These are phyloP conservation scores for Melinaea menophilus DNA, from an alignment of 2,888 invertebrate species.

Conservation along the genomic window DNA sequence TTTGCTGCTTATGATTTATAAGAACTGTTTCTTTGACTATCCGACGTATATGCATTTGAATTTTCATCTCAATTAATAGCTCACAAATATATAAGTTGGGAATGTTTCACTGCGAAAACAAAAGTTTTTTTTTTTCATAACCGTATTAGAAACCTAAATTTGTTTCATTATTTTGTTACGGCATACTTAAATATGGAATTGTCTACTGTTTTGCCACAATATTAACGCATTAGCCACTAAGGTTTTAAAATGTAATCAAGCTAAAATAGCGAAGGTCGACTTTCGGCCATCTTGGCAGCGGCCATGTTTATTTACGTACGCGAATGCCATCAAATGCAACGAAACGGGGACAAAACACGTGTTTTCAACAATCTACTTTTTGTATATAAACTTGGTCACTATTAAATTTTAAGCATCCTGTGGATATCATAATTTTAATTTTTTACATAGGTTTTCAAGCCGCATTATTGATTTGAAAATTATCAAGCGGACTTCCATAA, in stretches of 20 bases:
- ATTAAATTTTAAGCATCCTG: too few relatives aligned
- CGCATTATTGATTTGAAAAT: too few relatives aligned
- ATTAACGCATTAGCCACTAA: constrained; percentile 20
- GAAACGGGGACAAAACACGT: constrained; percentile 31
- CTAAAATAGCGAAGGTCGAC: constrained; percentile 74
- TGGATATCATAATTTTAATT: too few relatives aligned
- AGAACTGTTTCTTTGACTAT: constrained; percentile 33
- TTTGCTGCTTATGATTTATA: constrained; percentile 58
- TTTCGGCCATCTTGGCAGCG: constrained; percentile 71
- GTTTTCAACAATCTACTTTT: constrained; percentile 23
- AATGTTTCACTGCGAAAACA: too few relatives aligned
- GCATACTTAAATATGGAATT: neutral
- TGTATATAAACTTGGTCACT: neutral
- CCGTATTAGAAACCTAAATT: neutral
- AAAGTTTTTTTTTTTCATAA: neutral
- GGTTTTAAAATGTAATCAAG: constrained; percentile 44
- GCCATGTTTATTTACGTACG: constrained; percentile 73
- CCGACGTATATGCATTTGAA: constrained; percentile 18
- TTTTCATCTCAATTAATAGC: neutral
- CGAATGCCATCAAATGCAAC: constrained; percentile 70
- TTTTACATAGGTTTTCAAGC: too few relatives aligned
- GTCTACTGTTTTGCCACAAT: constrained; percentile 13
- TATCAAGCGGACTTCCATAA: too few relatives aligned
- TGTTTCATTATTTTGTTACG: neutral
- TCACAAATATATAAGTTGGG: too few relatives aligned